Conservation (phyloP, 2,113 vertebrate species). For the Pachyramphus minor region DNA sequence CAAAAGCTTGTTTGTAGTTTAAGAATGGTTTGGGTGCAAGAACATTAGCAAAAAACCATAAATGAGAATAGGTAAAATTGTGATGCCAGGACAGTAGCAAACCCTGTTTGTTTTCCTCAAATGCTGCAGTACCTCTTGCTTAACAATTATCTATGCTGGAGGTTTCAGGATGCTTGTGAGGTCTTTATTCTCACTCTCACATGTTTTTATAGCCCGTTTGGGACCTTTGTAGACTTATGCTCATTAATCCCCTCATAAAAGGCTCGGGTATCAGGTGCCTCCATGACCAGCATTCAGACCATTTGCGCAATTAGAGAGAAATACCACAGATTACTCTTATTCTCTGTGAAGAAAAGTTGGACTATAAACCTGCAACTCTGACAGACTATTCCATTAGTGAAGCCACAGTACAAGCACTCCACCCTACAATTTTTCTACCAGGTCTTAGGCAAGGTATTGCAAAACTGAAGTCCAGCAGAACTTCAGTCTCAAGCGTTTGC, state of each 20-base stretch:
- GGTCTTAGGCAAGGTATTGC: background rate
- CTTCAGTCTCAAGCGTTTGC: background rate
- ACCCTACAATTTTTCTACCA: background rate
- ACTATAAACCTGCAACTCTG: background rate
- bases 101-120: background rate
- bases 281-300: background rate
- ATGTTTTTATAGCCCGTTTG: background rate
- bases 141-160: background rate
- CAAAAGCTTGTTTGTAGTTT: background rate
- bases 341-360: background rate
- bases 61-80: background rate
- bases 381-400: background rate
- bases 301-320: constrained; percentile 25
- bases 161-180: background rate
- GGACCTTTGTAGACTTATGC: background rate
- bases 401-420: background rate
- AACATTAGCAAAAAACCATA: background rate
- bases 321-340: background rate
- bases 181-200: background rate
- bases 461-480: background rate
- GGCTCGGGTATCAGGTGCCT: constrained; percentile 1
- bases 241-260: constrained; percentile 30
- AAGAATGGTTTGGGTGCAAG: background rate
- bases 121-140: background rate
- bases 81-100: background rate